Base-by-base conservation (phyloP, 2,797 vertebrate genomes). In the Arrhamphus sclerolepis region DNA sequence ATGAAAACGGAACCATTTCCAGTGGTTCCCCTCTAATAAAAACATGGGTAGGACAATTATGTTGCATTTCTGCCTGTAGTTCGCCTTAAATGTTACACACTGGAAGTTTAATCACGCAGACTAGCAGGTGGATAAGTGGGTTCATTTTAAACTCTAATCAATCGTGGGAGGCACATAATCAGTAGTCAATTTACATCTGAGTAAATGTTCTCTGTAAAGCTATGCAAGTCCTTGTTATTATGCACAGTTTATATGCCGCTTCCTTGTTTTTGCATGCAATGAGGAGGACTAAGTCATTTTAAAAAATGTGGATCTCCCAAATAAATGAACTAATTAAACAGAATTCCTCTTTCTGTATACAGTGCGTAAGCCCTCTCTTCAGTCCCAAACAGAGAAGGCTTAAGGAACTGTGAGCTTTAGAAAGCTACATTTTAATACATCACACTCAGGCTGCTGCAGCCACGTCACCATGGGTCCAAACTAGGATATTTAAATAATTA, bases 301-400 rank as follows among this genome's bases (percentile, higher is more conserved):
- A 62, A 54, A 51, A 22, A 52, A 43, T 58, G 57, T 47, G 74
- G 55, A 10, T 20, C 61, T 57, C 20, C 41, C 38, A 56, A 57
- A 6, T 39, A 64, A 77, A 72, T 75, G 46, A 70, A 78, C 46
- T 43, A 41, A 73, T 66, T 63, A 67, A 76, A 64, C 19, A 20
- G 42, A 44, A 49, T 41, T 10, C 26, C 14, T 14, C 64, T 44
- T 31, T 72, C 66, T 75, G 50, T 53, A 48, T 68, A 46, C 43
- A 26, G 24, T 26, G 6, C 3, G 59, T 53, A 66, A 64, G 56
- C 34, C 24, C 60, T 69, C 63, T 55, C 28, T 41, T 62, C 49
- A n/a, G 52, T 55, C 56, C 49, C 51, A 66, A 63, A 61, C 66
- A 58, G 13, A 13, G 55, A 58, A 41, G 11, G 5, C 7, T n/a